Base-by-base conservation (phyloP, 2,113 vertebrate genomes). In the Porphyrio hochstetteri region DNA sequence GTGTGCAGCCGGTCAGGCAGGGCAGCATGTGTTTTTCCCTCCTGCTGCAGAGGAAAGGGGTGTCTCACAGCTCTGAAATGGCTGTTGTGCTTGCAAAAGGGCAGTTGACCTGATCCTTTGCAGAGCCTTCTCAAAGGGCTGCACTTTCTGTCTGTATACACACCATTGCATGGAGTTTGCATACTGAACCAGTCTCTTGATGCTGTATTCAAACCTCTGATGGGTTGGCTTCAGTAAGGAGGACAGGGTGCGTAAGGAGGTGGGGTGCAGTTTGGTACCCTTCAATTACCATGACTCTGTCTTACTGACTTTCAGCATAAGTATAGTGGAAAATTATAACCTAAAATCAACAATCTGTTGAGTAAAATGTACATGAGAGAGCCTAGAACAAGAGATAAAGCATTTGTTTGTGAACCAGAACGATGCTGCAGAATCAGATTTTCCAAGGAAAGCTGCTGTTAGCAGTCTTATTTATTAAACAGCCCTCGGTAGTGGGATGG, bases 381-480 rank as follows among this genome's bases (percentile, higher is more conserved):
- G 27, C 28, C 63, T 83, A 53, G 80, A 93, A 77, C 4, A 31
- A 65, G 56, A 68, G 59, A 48, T 4, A 38, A 38, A 33, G 38
- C 70, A 68, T 80, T 83, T 55, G 35, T 85, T 75, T 88, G 53
- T 69, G 42, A 78, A 75, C 28, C 46, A 75, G 60, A 81, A 70
- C 1, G 2, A 46, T 77, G 75, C 29, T 55, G 36, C 50, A 88
- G 31, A 90, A 74, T 74, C 19, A 42, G 6, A 19, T 88, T 90
- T 90, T 86, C 50, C 46, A 74, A 52, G 59, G 79, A 69, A 88
- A 75, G 35, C 55, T 80, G 44, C 16, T 87, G 52, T 79, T 87
- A 88, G 55, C 38, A 53, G 20, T 85, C 55, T 72, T 85, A 35
- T 69, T 92, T 88, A 88, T 90, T 79, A 85, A 80, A 80, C 64